Evolutionary conservation across 2,113 vertebrate genomes (phyloP).

Genomic region (Apodemus speciosus): DNA sequence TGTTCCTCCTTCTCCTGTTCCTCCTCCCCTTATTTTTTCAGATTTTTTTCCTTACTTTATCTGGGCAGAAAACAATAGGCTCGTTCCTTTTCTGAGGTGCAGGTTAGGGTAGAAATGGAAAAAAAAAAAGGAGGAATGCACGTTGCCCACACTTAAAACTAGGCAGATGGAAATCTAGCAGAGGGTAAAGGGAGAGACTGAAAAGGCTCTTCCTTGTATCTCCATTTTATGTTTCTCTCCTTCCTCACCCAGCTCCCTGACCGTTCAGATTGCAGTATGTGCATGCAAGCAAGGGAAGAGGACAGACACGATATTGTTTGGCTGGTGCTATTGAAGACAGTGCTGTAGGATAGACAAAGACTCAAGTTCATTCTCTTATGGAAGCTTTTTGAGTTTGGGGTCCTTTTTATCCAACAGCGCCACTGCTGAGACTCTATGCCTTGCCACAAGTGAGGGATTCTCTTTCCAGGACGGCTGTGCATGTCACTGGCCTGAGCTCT

Average conservation of each 20-base stretch:
- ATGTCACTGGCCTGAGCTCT: not conserved
- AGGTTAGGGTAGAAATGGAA: not conserved
- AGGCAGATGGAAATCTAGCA: not conserved
- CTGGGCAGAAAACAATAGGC: slow-evolving; percentile 12
- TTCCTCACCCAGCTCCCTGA: not conserved
- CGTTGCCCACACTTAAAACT: not conserved
- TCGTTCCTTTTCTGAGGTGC: not conserved
- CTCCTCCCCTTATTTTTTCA: not conserved
- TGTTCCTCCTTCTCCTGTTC: too few relatives aligned
- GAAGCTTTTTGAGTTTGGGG: not conserved
- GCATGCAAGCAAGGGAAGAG: not conserved
- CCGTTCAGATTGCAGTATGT: not conserved
- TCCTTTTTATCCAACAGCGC: not conserved
- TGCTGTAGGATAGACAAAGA: not conserved
- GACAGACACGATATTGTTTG: not conserved
- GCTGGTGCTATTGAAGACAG: not conserved
- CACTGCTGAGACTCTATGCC: not conserved
- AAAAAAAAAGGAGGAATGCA: not conserved
- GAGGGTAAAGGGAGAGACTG: too few relatives aligned
- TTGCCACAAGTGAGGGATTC: not conserved
- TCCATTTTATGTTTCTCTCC: not conserved
- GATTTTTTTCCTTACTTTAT: slow-evolving; percentile 38
- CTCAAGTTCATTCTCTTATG: not conserved
- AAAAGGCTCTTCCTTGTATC: not conserved
- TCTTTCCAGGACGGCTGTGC: not conserved